phyloP scores from a whole-genome alignment of 2,797 vertebrate genomes.

The Chaetodon trifasciatus region DNA sequence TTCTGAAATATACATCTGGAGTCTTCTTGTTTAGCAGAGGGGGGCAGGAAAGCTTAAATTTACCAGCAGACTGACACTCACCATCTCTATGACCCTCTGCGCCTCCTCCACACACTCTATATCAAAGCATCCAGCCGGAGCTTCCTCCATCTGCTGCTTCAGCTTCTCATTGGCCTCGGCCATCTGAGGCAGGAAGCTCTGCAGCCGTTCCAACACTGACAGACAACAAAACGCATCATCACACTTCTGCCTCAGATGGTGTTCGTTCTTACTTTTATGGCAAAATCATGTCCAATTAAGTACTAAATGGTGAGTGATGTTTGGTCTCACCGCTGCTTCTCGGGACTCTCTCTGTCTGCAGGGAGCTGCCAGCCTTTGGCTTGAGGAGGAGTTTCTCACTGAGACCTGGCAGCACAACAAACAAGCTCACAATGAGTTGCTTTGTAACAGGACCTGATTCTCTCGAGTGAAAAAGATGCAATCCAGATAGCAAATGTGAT shows the following conservation, averaged over 20 bases:
- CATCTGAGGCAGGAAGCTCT: conserved; percentile 93
- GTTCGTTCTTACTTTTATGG: no score
- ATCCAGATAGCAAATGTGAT: not conserved
- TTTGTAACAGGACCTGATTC: not conserved
- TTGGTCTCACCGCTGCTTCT: conserved; percentile 88
- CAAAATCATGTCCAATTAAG: not conserved
- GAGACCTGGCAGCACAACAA: conserved; percentile 82
- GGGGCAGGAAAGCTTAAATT: not conserved
- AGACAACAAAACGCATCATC: not conserved
- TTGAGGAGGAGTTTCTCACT: conserved; percentile 89
- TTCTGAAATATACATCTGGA: not conserved
- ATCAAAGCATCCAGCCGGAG: conserved; percentile 87
- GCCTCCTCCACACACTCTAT: conserved; percentile 89
- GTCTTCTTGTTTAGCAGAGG: not conserved
- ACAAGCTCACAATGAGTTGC: not conserved
- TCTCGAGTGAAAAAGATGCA: no score
- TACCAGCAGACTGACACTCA: conserved; percentile 61
- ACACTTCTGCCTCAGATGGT: not conserved
- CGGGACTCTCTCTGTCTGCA: conserved; percentile 88
- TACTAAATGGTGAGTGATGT: not conserved
- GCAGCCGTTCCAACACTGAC: conserved; percentile 90
- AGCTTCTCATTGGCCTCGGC: conserved; percentile 93
- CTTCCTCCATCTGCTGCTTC: conserved; percentile 86
- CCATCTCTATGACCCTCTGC: conserved; percentile 93
- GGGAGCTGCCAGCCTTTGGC: conserved; percentile 73